Evolutionary conservation across 2,113 vertebrate genomes (phyloP), one percentile per base, ranked within the genome.

Genomic region (Nycticebus coucang): DNA sequence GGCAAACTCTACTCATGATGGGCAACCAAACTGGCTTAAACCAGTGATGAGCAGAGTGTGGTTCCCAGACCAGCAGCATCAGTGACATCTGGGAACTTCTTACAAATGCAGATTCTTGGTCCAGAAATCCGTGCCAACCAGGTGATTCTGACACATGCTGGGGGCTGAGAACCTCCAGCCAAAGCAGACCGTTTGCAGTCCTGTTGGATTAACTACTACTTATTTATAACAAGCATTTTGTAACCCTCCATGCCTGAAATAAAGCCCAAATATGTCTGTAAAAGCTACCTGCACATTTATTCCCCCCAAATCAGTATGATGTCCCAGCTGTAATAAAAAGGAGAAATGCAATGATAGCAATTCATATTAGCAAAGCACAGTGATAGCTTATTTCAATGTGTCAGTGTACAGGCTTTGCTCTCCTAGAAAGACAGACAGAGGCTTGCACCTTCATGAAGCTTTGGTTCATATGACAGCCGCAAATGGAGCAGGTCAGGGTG

Each of bases 171-270:
- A 30, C 24, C 18, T 6, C 17, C 28, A 18, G 71, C n/a, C 28
- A 12, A 19, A 2, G 60, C 5, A 18, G 77, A 0, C 0, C 26
- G 71, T 19, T 50, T 24, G 26, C n/a, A 18, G 0, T 3, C 6
- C 50, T 45, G 35, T 45, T 4, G n/a, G 33, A 28, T 69, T 26
- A n/a, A n/a, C 50, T 11, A 10, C 15, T 14, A 6, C 50, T 37
- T 33, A 57, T 26, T 55, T 41, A 66, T 18, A 41, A 8, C 19
- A 22, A 10, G 83, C 19, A 19, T 69, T 79, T 45, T 13, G 28
- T 24, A 26, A 59, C 50, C 5, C 59, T 37, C 35, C 15, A 28
- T 53, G 28, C 62, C 22, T 11, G 62, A 45, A 69, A 21, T 59
- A 35, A 69, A n/a, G 62, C 26, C 64, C 26, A 12, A 22, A 28